Evolutionary conservation across 1,140 invertebrate genomes (phyloP).

Genomic region (Meloidogyne hapla): DNA sequence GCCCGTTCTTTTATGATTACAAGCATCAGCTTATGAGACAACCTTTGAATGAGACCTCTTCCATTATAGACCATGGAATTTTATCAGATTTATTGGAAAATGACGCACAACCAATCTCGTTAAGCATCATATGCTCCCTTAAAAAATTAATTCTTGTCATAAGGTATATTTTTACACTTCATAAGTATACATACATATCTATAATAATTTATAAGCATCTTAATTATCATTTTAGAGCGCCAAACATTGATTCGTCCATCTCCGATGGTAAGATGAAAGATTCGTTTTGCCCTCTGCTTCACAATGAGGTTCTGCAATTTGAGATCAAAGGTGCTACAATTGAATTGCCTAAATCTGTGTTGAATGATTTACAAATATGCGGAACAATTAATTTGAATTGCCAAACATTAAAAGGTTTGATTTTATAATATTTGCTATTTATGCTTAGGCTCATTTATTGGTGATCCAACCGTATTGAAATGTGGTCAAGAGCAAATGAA

Average conservation of each 20-base stretch:
- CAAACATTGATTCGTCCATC: constrained; percentile 34
- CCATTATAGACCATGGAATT: constrained; percentile 23
- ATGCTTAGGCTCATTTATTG: constrained; percentile 44
- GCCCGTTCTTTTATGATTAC: constrained; percentile 30
- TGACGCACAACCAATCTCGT: not conserved
- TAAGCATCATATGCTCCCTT: not conserved
- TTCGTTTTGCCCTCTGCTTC: constrained; percentile 20
- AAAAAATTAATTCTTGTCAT: not conserved
- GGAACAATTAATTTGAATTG: constrained; percentile 38
- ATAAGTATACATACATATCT: not conserved
- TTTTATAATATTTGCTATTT: not conserved
- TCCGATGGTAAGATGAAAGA: not conserved
- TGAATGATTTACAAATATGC: constrained; percentile 23
- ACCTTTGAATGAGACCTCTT: not conserved
- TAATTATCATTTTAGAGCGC: constrained; percentile 47
- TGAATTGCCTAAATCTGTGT: constrained; percentile 45
- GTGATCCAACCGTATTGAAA: constrained; percentile 30
- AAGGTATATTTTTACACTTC: not conserved
- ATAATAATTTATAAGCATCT: not conserved
- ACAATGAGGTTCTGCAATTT: constrained; percentile 38
- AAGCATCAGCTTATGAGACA: not conserved
- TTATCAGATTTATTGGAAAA: not conserved
- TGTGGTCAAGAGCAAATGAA: constrained; percentile 39
- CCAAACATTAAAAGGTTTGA: constrained; percentile 33
- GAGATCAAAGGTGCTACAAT: constrained; percentile 26